Evolutionary conservation across 2,888 invertebrate species (phyloP), one percentile per base, ranked within the genome.

Genomic region (Cataglyphis cursor): DNA sequence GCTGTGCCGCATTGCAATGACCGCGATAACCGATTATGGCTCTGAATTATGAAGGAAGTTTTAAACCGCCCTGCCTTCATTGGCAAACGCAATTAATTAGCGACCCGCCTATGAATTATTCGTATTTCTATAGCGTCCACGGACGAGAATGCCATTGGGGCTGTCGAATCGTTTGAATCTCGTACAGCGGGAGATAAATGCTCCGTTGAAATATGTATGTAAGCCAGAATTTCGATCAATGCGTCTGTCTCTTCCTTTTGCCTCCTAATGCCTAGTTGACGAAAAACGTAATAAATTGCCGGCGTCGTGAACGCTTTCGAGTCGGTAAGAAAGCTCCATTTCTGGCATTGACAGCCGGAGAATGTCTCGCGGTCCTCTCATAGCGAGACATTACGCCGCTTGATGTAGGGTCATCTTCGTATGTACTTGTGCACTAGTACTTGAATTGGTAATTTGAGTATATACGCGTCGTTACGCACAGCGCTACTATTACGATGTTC

Each of bases 271-370:
- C 83, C 44, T 76, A 35, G 38, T 59, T 54, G 78, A 31, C 38
- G 66, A 86, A 87, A 92, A 92, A 90, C 89, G 73, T 90, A 91
- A 93, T 90, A 92, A 92, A 93, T 93, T 88, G 92, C 85, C 84
- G 87, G 81, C 85, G 88, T 89, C 89, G 87, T 82, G 87, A 86
- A 80, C 87, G 35, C n/a, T n/a, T 86, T 82, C 57, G 74, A 78
- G 76, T 31, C 54, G 51, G 59, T 64, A 82, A 89, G 85, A 90
- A 91, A 85, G 68, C 48, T 72, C 81, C 81, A 21, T 82, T 70
- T 57, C 85, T 88, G 89, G 82, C 89, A 89, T 89, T 90, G 90
- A 88, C 87, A 88, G 86, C 73, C 21, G 62, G 64, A 62, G 44
- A 82, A 57, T 59, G 59, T 72, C 44, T 72, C 44, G 48, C 78